Evolutionary conservation across 1,140 invertebrate species (phyloP).

Genomic region (Drosophila lacertosa): DNA sequence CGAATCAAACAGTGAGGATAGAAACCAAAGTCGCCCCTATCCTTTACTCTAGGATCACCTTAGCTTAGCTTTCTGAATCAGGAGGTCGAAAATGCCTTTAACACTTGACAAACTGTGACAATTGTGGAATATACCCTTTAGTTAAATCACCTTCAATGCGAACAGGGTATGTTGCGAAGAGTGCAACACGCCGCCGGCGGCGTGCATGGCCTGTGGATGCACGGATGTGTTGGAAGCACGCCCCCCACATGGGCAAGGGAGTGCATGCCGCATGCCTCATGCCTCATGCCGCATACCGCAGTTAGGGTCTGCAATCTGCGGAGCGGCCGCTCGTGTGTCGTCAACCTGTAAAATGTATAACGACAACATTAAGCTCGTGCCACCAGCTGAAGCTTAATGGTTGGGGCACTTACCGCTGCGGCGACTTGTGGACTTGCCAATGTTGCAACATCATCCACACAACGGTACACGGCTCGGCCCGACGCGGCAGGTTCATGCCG

Average conservation of each 20-base stretch:
- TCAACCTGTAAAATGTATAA: constrained; percentile 82
- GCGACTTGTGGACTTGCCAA: constrained; percentile 7
- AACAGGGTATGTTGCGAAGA: neutral
- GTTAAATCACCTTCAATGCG: neutral
- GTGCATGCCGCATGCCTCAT: neutral
- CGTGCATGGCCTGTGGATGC: constrained; percentile 45
- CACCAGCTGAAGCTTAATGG: constrained; percentile 65
- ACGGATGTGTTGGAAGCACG: constrained; percentile 39
- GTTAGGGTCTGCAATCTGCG: constrained; percentile 6
- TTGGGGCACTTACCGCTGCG: constrained; percentile 34
- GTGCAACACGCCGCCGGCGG: constrained; percentile 40
- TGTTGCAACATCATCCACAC: constrained; percentile 65
- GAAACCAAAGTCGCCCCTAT: too few relatives aligned
- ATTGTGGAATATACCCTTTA: neutral
- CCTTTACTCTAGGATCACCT: too few relatives aligned
- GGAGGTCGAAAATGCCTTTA: neutral
- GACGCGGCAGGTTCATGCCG: constrained; percentile 64
- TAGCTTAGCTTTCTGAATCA: too few relatives aligned
- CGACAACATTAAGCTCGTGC: constrained; percentile 83
- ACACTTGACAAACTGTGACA: neutral
- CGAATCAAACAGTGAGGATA: too few relatives aligned
- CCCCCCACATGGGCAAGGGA: constrained; percentile 37
- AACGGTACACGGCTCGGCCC: constrained; percentile 53
- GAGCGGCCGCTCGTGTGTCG: constrained; percentile 46
- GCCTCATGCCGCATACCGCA: neutral